Evolutionary conservation across 1,140 invertebrate genomes (phyloP).

Genomic region (Eueides isabella): DNA sequence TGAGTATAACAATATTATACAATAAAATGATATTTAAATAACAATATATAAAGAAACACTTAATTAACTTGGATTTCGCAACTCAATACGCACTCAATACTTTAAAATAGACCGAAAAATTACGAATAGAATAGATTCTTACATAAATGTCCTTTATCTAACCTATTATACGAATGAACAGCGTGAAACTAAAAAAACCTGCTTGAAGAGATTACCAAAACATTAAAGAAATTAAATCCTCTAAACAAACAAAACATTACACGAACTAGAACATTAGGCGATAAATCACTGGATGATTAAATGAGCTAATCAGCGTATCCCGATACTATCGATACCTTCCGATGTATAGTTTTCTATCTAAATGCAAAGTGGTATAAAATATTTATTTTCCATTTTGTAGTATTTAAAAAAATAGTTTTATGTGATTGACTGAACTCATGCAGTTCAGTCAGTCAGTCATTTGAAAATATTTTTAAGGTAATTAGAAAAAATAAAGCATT

Average conservation of each 20-base stretch:
- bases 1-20: too few species aligned
- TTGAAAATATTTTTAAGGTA: too few species aligned
- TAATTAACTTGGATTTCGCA: too few species aligned
- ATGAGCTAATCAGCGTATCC: conserved; percentile 13
- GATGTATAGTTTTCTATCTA: not conserved
- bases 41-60: too few species aligned
- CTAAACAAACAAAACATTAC: conserved; percentile 1
- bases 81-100: too few species aligned
- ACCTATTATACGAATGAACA: not conserved
- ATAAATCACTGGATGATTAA: conserved; percentile 9
- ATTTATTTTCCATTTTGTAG: too few species aligned
- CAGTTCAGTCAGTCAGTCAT: too few species aligned
- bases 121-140: too few species aligned
- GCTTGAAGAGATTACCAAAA: not conserved
- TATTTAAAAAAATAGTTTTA: not conserved
- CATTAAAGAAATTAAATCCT: not conserved
- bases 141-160: not conserved
- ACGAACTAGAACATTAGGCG: conserved; percentile 7
- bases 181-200: not conserved
- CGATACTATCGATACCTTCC: conserved; percentile 1
- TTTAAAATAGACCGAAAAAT: too few species aligned
- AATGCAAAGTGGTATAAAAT: not conserved
- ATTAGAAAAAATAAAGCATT: too few species aligned
- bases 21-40: too few species aligned
- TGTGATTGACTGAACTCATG: too few species aligned